Evolutionary conservation across 2,888 invertebrate genomes (phyloP), one percentile per base, ranked within the genome.

Genomic region (Polymixis lichenea): DNA sequence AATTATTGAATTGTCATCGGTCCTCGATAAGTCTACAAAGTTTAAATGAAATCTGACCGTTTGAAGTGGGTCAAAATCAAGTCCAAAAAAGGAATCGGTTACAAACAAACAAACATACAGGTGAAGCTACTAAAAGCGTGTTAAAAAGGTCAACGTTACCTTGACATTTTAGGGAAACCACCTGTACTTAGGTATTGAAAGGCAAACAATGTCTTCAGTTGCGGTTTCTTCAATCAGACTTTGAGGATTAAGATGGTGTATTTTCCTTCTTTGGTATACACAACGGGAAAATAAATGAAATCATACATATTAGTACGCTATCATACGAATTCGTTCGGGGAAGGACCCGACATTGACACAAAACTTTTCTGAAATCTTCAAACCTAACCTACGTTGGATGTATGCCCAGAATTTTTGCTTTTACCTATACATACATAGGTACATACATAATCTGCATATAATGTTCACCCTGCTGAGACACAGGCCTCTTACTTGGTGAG

Each of bases 81-180:
- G n/a, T n/a, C n/a, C n/a, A n/a, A n/a, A n/a, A n/a, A n/a, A n/a
- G n/a, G n/a, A n/a, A n/a, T n/a, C n/a, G n/a, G n/a, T n/a, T n/a
- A n/a, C n/a, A n/a, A n/a, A n/a, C n/a, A n/a, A n/a, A n/a, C n/a
- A n/a, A n/a, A n/a, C n/a, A n/a, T n/a, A n/a, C n/a, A n/a, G n/a
- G n/a, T n/a, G n/a, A n/a, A n/a, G n/a, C n/a, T n/a, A n/a, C n/a
- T n/a, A n/a, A n/a, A n/a, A n/a, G n/a, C n/a, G n/a, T n/a, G n/a
- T n/a, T n/a, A n/a, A n/a, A n/a, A 74, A 78, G 76, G 74, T 64
- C 53, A 79, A 69, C 56, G 38, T 64, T 62, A 69, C 84, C 75
- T 86, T 86, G 80, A 72, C 64, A 77, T 80, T 76, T 77, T 32
- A 15, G 66, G 75, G 53, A 75, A 65, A 69, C 64, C 13, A 65